phyloP scores from a whole-genome alignment of 2,113 vertebrate genomes.

The Butastur rufipennis region DNA sequence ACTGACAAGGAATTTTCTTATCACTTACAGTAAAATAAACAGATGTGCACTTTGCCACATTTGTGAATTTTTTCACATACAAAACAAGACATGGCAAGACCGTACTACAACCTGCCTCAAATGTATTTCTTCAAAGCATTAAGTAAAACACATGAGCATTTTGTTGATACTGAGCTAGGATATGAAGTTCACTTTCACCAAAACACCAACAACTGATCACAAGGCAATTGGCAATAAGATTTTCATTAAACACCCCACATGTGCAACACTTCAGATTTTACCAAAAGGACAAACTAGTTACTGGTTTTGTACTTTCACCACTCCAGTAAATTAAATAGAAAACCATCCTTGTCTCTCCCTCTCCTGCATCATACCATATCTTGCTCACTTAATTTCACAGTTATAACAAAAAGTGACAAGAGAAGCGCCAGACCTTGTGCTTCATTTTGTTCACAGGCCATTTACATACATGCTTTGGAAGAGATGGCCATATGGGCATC shows the following conservation, averaged over 20 bases:
- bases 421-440: background rate
- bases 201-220: background rate
- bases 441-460: background rate
- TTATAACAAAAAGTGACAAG: background rate
- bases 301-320: background rate
- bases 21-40: background rate
- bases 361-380: background rate
- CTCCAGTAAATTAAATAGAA: background rate
- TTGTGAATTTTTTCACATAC: background rate
- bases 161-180: background rate
- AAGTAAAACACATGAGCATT: background rate
- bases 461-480: background rate
- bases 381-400: background rate
- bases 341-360: background rate
- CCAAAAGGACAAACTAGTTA: background rate
- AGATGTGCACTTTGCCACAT: background rate
- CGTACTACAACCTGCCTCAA: background rate
- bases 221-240: background rate
- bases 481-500: background rate
- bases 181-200: background rate
- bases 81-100: background rate
- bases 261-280: background rate
- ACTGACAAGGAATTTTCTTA: background rate
- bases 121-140: background rate
- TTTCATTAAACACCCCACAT: background rate